phyloP scores from a whole-genome alignment of 1,140 invertebrate genomes.

The Camponotus vicinus region DNA sequence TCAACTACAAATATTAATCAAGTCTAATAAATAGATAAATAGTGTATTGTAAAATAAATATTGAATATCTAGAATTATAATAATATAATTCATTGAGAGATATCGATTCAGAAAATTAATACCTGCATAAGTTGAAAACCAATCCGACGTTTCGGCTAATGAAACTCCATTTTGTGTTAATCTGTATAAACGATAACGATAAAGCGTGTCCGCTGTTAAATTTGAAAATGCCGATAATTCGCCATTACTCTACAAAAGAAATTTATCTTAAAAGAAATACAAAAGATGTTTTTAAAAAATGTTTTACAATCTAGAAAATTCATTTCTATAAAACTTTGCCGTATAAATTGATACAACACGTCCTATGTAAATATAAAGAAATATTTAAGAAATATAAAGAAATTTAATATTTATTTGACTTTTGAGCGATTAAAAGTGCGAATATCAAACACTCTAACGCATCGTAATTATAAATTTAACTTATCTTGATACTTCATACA shows the following conservation, averaged over 20 bases:
- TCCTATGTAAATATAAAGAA: neutral
- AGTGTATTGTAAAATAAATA: neutral
- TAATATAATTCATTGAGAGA: neutral
- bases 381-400: neutral
- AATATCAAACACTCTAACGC: too few species aligned
- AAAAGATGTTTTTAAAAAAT: neutral
- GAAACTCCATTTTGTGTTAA: slow-evolving; percentile 69
- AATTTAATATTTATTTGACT: neutral
- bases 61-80: neutral
- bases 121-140: slow-evolving; percentile 74
- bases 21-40: neutral
- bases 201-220: slow-evolving; percentile 53
- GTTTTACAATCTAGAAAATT: neutral
- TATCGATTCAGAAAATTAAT: slow-evolving; percentile 2
- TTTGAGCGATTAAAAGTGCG: too few species aligned
- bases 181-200: slow-evolving; percentile 71
- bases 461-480: too few species aligned
- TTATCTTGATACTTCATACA: too few species aligned
- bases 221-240: slow-evolving; percentile 53
- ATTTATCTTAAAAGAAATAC: neutral
- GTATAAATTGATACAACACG: neutral
- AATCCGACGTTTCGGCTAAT: slow-evolving; percentile 69
- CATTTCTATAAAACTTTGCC: neutral
- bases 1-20: slow-evolving; percentile 63
- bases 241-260: slow-evolving; percentile 58